These are phyloP conservation scores for Morelia viridis DNA, from an alignment of 2,797 vertebrate species.

Conservation along the genomic window DNA sequence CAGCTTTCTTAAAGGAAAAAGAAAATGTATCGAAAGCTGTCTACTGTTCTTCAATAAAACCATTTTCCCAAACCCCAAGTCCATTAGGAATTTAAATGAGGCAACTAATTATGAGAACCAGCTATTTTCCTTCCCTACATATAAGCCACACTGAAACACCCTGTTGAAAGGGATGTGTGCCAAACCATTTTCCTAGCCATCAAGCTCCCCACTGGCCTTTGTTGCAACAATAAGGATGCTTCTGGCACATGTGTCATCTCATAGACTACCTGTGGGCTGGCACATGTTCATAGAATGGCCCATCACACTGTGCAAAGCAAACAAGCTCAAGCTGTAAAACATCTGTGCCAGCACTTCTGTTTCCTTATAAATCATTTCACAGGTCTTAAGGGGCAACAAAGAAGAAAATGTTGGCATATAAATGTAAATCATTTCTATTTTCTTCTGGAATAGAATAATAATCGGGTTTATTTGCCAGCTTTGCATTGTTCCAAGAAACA, in stretches of 20 bases:
- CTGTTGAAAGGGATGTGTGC: slow-evolving; percentile 57
- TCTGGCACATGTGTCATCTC: slow-evolving; percentile 31
- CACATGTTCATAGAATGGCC: slow-evolving; percentile 16
- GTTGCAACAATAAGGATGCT: neutral
- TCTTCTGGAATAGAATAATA: slow-evolving; percentile 71
- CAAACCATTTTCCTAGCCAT: slow-evolving; percentile 44
- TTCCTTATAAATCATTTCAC: slow-evolving; percentile 70
- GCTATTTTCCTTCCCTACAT: slow-evolving; percentile 25
- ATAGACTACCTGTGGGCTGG: slow-evolving; percentile 31
- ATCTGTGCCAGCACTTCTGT: slow-evolving; percentile 66
- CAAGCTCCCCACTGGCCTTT: neutral
- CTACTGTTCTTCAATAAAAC: slow-evolving; percentile 47
- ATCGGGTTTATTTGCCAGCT: slow-evolving; percentile 69
- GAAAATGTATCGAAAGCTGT: slow-evolving; percentile 22
- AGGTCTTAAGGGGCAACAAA: slow-evolving; percentile 69
- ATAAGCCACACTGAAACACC: slow-evolving; percentile 44
- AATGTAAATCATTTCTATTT: slow-evolving; percentile 68
- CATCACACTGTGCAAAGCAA: slow-evolving; percentile 50
- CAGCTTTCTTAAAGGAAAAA: neutral
- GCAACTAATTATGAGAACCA: slow-evolving; percentile 63
- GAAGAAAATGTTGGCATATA: slow-evolving; percentile 67
- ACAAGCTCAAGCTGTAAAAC: slow-evolving; percentile 59
- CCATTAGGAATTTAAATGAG: slow-evolving; percentile 59
- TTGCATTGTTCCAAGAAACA: slow-evolving; percentile 42
- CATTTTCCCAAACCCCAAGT: slow-evolving; percentile 45